These are phyloP conservation scores for Hypothenemus hampei DNA, from an alignment of 1,140 invertebrate species.

Conservation along the genomic window DNA sequence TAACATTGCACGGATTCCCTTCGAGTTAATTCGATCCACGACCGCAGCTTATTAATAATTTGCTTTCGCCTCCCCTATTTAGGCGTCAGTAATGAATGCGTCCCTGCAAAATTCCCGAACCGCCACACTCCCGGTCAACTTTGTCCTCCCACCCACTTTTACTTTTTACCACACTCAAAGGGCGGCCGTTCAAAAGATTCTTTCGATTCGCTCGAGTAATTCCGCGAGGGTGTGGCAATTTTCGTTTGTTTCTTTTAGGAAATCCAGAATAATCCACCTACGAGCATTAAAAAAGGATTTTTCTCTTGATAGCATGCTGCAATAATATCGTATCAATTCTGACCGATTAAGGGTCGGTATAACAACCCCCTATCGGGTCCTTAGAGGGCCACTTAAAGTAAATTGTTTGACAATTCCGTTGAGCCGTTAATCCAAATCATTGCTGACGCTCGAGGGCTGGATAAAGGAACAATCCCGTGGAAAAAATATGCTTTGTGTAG, in stretches of 20 bases:
- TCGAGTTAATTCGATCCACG: constrained; percentile 21
- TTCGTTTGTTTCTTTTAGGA: too few species aligned
- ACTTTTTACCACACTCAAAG: constrained; percentile 22
- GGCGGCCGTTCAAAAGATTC: constrained; percentile 26
- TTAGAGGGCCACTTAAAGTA: constrained; percentile 28
- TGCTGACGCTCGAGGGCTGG: constrained; percentile 18
- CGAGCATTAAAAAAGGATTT: too few species aligned
- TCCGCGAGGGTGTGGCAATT: constrained; percentile 23
- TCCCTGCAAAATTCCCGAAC: background rate
- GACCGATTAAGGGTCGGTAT: constrained; percentile 20
- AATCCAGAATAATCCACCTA: too few species aligned
- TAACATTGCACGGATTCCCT: too few species aligned
- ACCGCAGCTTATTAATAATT: constrained; percentile 26
- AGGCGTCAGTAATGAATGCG: constrained; percentile 20
- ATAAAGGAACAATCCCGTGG: background rate
- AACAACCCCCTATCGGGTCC: constrained; percentile 24
- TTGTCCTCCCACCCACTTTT: background rate
- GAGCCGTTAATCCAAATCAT: constrained; percentile 30
- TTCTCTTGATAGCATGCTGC: too few species aligned
- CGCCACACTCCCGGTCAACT: background rate
- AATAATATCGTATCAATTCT: constrained; percentile 29
- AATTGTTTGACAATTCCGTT: constrained; percentile 30
- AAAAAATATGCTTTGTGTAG: background rate
- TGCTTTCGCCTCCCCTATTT: constrained; percentile 16
- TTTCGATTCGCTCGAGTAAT: constrained; percentile 28